These are phyloP conservation scores for Cephonodes hylas DNA, from an alignment of 2,888 invertebrate species.

Conservation along the genomic window DNA sequence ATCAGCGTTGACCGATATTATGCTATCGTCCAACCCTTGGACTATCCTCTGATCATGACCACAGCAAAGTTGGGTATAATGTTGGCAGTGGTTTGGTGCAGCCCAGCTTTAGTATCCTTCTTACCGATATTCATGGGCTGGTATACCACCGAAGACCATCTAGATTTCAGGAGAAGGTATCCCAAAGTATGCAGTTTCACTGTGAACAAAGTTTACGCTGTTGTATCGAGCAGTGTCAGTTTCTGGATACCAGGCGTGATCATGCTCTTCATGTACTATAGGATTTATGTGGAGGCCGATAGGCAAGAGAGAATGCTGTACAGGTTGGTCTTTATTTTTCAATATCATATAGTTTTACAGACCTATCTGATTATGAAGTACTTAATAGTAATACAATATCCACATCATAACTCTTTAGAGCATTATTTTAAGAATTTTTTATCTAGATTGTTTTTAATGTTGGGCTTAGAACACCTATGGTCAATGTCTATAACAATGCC, in stretches of 20 bases:
- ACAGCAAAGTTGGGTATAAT: constrained; percentile 88
- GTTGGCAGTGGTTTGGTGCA: constrained; percentile 94
- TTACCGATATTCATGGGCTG: constrained; percentile 97
- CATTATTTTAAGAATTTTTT: too few relatives aligned
- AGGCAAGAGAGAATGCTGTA: constrained; percentile 91
- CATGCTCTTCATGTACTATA: constrained; percentile 95
- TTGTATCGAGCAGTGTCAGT: constrained; percentile 93
- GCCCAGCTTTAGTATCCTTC: constrained; percentile 95
- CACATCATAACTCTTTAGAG: too few relatives aligned
- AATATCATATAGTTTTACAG: neutral
- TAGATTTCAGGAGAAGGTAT: constrained; percentile 84
- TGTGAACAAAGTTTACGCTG: constrained; percentile 92
- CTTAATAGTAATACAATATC: too few relatives aligned
- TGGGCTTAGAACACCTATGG: neutral
- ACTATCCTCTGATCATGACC: constrained; percentile 97
- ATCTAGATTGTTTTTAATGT: neutral
- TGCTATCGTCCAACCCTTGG: constrained; percentile 95
- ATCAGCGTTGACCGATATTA: constrained; percentile 95
- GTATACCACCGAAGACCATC: constrained; percentile 93
- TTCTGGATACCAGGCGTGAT: constrained; percentile 97
- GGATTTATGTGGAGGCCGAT: constrained; percentile 92
- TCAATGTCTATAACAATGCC: too few relatives aligned
- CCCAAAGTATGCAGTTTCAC: constrained; percentile 90
- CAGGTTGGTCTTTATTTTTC: constrained; percentile 83
- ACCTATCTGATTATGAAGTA: too few relatives aligned